A percentile compares a stretch with the other conserved stretches of the same genome.
phyloP scores from a whole-genome alignment of 2,888 invertebrate species.

The Meloe dianella region DNA sequence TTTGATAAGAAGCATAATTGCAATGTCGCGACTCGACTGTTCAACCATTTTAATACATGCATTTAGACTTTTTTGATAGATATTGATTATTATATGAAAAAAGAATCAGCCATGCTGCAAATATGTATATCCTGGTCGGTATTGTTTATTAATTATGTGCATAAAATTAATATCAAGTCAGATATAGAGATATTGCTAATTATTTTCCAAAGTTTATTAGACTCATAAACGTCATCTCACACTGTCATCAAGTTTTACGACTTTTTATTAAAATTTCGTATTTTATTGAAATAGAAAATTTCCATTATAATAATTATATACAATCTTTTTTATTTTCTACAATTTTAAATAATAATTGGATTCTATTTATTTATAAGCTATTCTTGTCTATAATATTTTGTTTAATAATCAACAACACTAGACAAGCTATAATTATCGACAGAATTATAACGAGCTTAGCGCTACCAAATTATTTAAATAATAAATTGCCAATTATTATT shows the following conservation, averaged over 20 bases:
- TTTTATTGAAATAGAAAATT: background rate
- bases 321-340: too few relatives aligned
- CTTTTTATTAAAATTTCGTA: background rate
- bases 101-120: background rate
- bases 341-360: background rate
- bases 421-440: slow-evolving; percentile 13
- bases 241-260: background rate
- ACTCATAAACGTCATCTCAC: background rate
- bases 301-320: background rate
- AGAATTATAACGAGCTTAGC: slow-evolving; percentile 22
- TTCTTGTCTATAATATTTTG: background rate
- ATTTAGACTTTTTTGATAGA: background rate
- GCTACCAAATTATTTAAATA: slow-evolving; percentile 18
- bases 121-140: background rate
- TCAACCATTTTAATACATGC: slow-evolving; percentile 20
- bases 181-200: background rate
- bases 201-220: background rate
- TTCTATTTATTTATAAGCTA: background rate
- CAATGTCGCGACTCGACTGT: slow-evolving; percentile 21
- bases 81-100: too few relatives aligned
- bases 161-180: background rate
- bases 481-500: slow-evolving; percentile 8
- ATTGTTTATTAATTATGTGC: background rate
- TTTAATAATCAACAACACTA: background rate
- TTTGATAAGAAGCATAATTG: slow-evolving; percentile 34